A percentile compares a stretch with the other conserved stretches of the same genome.
These are phyloP conservation scores for Gobio gobio DNA, from an alignment of 2,113 vertebrate genomes.

Conservation along the genomic window DNA sequence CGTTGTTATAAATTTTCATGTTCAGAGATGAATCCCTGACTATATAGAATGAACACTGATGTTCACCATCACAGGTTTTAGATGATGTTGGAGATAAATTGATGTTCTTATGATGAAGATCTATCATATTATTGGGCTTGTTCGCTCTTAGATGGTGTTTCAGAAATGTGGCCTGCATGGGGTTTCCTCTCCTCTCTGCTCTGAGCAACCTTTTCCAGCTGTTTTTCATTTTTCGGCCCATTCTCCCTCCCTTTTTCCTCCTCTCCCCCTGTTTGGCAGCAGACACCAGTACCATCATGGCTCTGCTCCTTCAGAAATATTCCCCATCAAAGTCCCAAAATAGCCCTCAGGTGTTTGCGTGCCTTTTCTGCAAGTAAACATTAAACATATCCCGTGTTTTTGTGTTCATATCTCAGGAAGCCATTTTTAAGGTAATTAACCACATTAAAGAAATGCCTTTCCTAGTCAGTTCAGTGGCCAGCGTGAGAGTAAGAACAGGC, in stretches of 20 bases:
- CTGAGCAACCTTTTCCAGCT: constrained; percentile 63
- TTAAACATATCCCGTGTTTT: constrained; percentile 45
- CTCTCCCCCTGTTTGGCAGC: constrained; percentile 38
- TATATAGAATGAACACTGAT: neutral
- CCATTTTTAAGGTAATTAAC: constrained; percentile 53
- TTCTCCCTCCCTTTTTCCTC: constrained; percentile 28
- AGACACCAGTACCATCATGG: constrained; percentile 69
- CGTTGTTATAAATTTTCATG: neutral
- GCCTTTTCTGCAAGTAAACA: constrained; percentile 41
- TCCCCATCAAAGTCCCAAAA: constrained; percentile 73
- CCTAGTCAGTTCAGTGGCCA: constrained; percentile 50
- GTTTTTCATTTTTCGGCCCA: constrained; percentile 69
- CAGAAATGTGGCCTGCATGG: constrained; percentile 30
- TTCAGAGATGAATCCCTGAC: neutral
- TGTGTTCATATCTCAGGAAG: constrained; percentile 55
- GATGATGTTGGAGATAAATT: constrained; percentile 1
- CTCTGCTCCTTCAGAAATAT: constrained; percentile 62
- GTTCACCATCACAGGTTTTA: neutral
- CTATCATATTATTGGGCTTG: neutral
- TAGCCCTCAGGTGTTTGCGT: constrained; percentile 63
- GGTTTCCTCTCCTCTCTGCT: constrained; percentile 22
- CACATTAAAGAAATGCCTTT: constrained; percentile 60
- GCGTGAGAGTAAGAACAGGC: constrained; percentile 39
- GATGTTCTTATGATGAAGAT: constrained; percentile 4
- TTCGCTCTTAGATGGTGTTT: constrained; percentile 1